Evolutionary conservation across 1,140 invertebrate genomes (phyloP).

Genomic region (Lycorma delicatula): DNA sequence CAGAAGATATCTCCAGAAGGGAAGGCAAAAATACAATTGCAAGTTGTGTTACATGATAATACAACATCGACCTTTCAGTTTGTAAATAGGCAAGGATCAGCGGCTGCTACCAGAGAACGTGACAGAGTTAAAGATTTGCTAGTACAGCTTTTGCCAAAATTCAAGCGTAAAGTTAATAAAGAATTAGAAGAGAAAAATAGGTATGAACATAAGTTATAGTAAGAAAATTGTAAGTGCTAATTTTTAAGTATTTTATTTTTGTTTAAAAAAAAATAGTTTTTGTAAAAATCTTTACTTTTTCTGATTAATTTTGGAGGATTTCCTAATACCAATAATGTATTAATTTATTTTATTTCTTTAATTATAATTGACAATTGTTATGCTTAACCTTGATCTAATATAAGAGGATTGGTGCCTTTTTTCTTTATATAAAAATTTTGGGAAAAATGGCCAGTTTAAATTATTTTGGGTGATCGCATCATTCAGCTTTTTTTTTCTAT

Average conservation of each 20-base stretch:
- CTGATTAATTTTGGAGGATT: too few relatives aligned
- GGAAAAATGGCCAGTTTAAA: too few relatives aligned
- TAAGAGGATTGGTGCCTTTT: too few relatives aligned
- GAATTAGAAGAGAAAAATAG: conserved; percentile 85
- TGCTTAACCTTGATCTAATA: too few relatives aligned
- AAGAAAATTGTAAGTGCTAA: neutral
- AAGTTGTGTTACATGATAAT: conserved; percentile 90
- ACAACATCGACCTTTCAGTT: conserved; percentile 97
- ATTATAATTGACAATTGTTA: too few relatives aligned
- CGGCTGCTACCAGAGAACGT: conserved; percentile 78
- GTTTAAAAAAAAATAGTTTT: neutral
- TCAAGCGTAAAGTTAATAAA: conserved; percentile 87
- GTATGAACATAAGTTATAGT: conserved; percentile 23
- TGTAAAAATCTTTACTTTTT: neutral
- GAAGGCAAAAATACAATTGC: conserved; percentile 97
- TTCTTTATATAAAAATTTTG: too few relatives aligned
- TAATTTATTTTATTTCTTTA: too few relatives aligned
- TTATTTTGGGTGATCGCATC: too few relatives aligned
- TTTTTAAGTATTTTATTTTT: neutral
- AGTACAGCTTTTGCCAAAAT: conserved; percentile 87
- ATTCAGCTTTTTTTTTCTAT: too few relatives aligned
- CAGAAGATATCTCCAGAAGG: conserved; percentile 98
- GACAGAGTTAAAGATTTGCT: conserved; percentile 91
- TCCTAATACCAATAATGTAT: too few relatives aligned
- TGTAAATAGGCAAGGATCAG: conserved; percentile 73